Base-by-base conservation (phyloP, 2,113 vertebrate species). In the Salvator merianae region DNA sequence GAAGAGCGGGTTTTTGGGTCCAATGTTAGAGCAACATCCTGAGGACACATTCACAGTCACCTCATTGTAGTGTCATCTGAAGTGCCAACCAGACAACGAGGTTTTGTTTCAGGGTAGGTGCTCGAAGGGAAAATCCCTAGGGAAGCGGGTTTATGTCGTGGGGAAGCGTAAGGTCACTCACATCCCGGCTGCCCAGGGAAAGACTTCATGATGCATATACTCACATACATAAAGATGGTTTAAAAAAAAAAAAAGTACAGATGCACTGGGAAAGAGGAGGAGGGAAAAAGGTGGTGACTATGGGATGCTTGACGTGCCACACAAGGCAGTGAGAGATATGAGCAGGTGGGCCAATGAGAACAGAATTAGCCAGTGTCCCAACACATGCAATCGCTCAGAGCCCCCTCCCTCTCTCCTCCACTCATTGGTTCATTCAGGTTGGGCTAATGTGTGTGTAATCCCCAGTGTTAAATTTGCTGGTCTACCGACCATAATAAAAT, bases 21-120 rank as follows among this genome's bases (percentile, higher is more conserved):
- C 99, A 90, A 97, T 99, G 95, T 96, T 98, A 93, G 98, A 99
- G 91, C 98, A 98, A 79, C 97, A 97, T 90, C 96, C 96, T 5
- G 98, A 99, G 91, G 98, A 99, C 96, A 97, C 97, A 96, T 99
- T 99, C 95, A 99, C 98, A 75, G 98, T 99, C 96, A 99, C 98
- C 95, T 99, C 98, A 97, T 97, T 99, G 97, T 99, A 99, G 98
- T 95, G 95, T 92, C 95, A 94, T 95, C 95, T 93, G 94, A 95
- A 94, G 95, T 98, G 98, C 96, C 96, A 93, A 93, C 94, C 93
- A 95, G 96, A 96, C 95, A 90, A 91, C 89, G 93, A 96, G 96
- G 96, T 95, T 97, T 96, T 96, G 93, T 96, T 96, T 95, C 96
- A 95, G 96, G 96, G 96, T 97, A 93, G 94, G 96, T 96, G 82